Conservation (phyloP, 2,888 invertebrate species). For the Scelioninae gen. 2 region DNA sequence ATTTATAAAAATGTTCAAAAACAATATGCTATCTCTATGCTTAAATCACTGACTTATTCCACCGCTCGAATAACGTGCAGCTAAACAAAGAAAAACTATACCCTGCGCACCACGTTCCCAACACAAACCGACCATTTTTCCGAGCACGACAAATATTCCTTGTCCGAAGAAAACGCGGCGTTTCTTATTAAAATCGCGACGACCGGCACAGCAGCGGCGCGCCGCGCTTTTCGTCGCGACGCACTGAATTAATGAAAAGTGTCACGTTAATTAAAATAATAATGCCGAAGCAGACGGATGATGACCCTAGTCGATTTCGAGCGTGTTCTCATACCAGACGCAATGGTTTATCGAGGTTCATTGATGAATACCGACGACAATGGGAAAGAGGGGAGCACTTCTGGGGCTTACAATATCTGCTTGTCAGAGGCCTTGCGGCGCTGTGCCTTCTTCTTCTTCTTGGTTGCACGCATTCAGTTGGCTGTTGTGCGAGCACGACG, state of each 20-base stretch:
- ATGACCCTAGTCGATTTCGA: conserved; percentile 55
- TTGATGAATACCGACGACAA: conserved; percentile 56
- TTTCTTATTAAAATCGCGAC: no score
- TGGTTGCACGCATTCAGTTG: conserved; percentile 55
- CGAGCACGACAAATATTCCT: no score
- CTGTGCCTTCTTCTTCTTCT: conserved; percentile 55
- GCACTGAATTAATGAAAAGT: conserved; percentile 42
- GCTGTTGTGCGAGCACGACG: conserved; percentile 49
- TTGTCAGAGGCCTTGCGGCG: conserved; percentile 55
- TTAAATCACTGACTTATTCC: no score
- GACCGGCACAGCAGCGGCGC: no score
- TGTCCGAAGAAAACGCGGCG: no score
- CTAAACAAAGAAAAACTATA: no score
- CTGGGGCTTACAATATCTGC: conserved; percentile 58
- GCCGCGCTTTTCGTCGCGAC: no score
- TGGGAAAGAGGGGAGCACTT: conserved; percentile 57
- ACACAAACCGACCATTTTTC: no score
- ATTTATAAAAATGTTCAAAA: no score
- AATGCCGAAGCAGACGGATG: conserved; percentile 53
- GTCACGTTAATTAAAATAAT: conserved; percentile 57
- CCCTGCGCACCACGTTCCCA: no score
- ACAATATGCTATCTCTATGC: no score
- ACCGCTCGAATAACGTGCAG: no score
- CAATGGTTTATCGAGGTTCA: conserved; percentile 56
- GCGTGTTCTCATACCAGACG: conserved; percentile 54